Percentiles rank a stretch among this genome's conserved stretches.
Conservation (phyloP, 2,888 invertebrate species). For the Lottia scabra region DNA sequence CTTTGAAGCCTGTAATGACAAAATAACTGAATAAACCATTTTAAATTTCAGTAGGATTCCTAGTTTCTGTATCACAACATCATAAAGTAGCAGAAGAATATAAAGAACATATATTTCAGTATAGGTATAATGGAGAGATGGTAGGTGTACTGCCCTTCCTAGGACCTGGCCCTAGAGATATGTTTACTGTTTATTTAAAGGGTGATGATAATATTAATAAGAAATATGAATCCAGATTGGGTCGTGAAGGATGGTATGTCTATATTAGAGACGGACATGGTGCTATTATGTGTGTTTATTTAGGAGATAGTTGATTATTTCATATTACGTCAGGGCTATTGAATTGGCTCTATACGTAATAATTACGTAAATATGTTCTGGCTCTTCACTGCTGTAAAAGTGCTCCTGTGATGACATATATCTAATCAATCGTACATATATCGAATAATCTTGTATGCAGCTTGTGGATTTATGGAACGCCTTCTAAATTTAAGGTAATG, state of each 20-base stretch:
- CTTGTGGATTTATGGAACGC: too few relatives aligned
- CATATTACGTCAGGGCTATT: too few relatives aligned
- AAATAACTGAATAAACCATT: too few relatives aligned
- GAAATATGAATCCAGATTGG: constrained; percentile 1
- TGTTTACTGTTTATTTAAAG: constrained; percentile 37
- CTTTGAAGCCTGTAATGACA: not conserved
- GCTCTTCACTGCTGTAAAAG: too few relatives aligned
- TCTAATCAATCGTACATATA: too few relatives aligned
- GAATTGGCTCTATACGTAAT: too few relatives aligned
- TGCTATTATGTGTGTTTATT: constrained; percentile 36
- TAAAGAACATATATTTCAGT: constrained; percentile 41
- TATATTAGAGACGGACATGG: constrained; percentile 47
- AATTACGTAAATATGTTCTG: too few relatives aligned
- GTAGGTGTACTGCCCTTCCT: constrained; percentile 42
- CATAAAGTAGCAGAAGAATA: constrained; percentile 18
- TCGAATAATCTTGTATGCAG: too few relatives aligned
- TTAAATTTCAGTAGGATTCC: constrained; percentile 30
- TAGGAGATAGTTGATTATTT: not conserved
- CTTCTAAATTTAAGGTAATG: too few relatives aligned
- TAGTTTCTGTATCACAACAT: constrained; percentile 27
- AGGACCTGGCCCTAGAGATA: constrained; percentile 42
- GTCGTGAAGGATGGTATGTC: constrained; percentile 35
- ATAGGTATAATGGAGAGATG: constrained; percentile 31
- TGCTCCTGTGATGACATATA: too few relatives aligned
- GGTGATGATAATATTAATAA: constrained; percentile 21